Evolutionary conservation across 2,888 invertebrate species (phyloP), one percentile per base, ranked within the genome.

Genomic region (Parascotia fuliginaria): DNA sequence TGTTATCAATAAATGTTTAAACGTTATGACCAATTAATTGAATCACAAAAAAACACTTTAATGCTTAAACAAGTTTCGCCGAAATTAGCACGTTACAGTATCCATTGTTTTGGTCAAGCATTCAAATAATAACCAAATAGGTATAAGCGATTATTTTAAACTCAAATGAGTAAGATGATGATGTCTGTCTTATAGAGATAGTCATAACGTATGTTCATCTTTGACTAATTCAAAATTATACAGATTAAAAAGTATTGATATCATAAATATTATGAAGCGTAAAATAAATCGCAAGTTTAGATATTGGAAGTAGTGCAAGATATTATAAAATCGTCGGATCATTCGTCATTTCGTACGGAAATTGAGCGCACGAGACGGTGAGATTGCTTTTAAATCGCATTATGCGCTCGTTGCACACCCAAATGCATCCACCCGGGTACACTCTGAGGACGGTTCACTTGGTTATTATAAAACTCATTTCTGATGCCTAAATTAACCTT

Each of bases 381-480:
- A 86, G 86, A 90, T 90, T 88, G 89, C 83, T 86, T 88, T 88
- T 87, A 88, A 89, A 90, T 89, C 82, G 74, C 73, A 77, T 89
- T 89, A 86, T 67, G 74, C 78, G 82, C 79, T 65, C 50, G 65
- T 62, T 75, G 77, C 78, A 72, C 65, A 70, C 58, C 53, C 64
- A 61, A 24, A 64, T 74, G 75, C 76, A 73, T 61, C 67, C 60
- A 63, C 57, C 59, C 65, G 55, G 63, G 63, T 65, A 68, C 65
- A 60, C 54, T 47, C 59, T 54, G 50, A 45, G 54, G 56, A 60
- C 50, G 64, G 42, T 54, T 64, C 60, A 63, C 61, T 68, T 55
- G 62, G 45, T 69, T 6, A 24, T 24, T 73, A 66, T 65, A 51
- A 65, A 62, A 64, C 60, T 73, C 54, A 67, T 70, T 71, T 62